These are phyloP conservation scores for Phortica magna DNA, from an alignment of 2,888 invertebrate species.

Conservation along the genomic window DNA sequence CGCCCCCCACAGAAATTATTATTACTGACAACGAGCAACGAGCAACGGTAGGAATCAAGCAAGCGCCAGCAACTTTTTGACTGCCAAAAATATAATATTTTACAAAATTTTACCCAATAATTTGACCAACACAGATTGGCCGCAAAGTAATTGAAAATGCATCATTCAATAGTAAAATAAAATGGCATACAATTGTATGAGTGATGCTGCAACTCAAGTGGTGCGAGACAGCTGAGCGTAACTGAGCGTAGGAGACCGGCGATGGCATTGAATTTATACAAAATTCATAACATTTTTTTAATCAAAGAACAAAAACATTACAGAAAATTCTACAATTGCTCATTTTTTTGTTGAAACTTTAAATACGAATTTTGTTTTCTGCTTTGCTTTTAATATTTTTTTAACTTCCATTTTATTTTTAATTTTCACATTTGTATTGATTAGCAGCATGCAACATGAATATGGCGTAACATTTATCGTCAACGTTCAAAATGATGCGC, in stretches of 20 bases:
- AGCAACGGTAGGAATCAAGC: background rate
- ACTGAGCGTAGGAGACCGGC: too few species aligned
- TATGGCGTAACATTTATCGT: background rate
- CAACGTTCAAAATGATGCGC: background rate
- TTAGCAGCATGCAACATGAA: background rate
- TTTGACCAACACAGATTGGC: slow-evolving; percentile 13
- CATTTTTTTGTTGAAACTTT: background rate
- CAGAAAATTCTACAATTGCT: background rate
- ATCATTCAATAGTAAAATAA: slow-evolving; percentile 11
- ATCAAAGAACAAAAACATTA: background rate
- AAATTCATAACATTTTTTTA: slow-evolving; percentile 17
- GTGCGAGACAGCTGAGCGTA: too few species aligned
- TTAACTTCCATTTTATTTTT: background rate
- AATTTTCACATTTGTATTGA: too few species aligned
- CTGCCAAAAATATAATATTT: slow-evolving; percentile 21
- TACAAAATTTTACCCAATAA: slow-evolving; percentile 22
- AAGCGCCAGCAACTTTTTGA: background rate
- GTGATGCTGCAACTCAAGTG: background rate
- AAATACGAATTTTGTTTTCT: background rate
- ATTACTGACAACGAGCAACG: background rate
- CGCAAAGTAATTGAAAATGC: slow-evolving; percentile 25
- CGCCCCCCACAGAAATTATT: background rate
- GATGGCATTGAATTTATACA: background rate
- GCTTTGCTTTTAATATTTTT: background rate
- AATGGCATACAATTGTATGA: background rate